These are phyloP conservation scores for Chamaea fasciata DNA, from an alignment of 2,113 vertebrate genomes.

Conservation along the genomic window DNA sequence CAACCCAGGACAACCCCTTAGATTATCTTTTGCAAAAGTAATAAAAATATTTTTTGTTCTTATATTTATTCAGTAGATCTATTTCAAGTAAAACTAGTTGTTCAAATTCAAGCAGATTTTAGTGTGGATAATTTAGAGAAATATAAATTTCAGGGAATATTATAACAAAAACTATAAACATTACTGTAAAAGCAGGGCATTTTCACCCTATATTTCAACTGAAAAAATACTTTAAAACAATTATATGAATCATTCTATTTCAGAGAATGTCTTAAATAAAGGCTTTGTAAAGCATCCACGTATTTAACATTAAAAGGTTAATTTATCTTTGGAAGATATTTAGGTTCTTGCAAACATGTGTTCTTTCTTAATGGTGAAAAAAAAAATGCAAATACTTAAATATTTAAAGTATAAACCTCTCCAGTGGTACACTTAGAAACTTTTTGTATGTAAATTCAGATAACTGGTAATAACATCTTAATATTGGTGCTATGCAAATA, in stretches of 20 bases:
- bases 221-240: neutral
- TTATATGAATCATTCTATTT: neutral
- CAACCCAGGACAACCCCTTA: too few species aligned
- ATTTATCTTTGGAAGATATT: neutral
- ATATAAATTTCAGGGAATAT: neutral
- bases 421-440: neutral
- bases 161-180: neutral
- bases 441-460: neutral
- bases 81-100: neutral
- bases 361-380: neutral
- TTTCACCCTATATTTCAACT: neutral
- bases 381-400: neutral
- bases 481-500: neutral
- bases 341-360: neutral
- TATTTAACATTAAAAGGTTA: neutral
- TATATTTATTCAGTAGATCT: neutral
- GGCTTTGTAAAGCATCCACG: neutral
- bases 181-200: fast-evolving
- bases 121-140: neutral
- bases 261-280: neutral
- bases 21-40: neutral
- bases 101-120: neutral
- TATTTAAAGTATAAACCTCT: neutral
- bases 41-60: too few species aligned
- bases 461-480: neutral